Conservation (phyloP, 2,797 vertebrate species). For the Iguana delicatissima region DNA sequence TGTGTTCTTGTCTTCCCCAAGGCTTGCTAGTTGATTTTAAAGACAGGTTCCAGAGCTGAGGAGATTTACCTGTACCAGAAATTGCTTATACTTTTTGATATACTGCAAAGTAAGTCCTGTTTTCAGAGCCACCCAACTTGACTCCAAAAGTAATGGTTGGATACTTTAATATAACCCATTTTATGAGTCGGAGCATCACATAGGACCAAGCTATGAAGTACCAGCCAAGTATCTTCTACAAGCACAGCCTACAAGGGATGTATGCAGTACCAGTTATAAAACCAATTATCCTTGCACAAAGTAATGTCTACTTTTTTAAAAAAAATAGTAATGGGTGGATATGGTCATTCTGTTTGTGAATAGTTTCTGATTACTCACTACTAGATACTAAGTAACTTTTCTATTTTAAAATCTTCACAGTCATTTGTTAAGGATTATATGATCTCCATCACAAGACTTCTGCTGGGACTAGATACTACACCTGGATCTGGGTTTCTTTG, state of each 20-base stretch:
- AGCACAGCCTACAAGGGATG: not conserved
- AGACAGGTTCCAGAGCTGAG: constrained; percentile 1
- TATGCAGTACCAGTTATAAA: not conserved
- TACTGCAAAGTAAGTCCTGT: too few relatives aligned
- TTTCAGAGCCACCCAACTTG: too few relatives aligned
- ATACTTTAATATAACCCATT: not conserved
- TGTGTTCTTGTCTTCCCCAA: not conserved
- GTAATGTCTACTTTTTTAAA: not conserved
- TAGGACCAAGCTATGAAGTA: not conserved
- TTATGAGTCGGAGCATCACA: not conserved
- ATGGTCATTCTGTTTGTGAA: not conserved
- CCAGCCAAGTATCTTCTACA: not conserved
- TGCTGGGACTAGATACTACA: constrained; percentile 87
- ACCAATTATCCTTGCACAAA: not conserved
- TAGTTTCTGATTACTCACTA: constrained; percentile 34
- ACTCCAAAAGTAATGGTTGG: not conserved
- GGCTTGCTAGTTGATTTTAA: not conserved
- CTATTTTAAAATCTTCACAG: constrained; percentile 75
- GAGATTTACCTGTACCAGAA: not conserved
- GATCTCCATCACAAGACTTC: constrained; percentile 88
- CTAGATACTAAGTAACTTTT: constrained; percentile 50
- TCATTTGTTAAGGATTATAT: constrained; percentile 92
- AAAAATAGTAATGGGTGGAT: not conserved
- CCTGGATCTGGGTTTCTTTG: constrained; percentile 89
- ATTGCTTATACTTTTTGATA: not conserved